Evolutionary conservation across 2,113 vertebrate genomes (phyloP).

Genomic region (Crocuta crocuta): DNA sequence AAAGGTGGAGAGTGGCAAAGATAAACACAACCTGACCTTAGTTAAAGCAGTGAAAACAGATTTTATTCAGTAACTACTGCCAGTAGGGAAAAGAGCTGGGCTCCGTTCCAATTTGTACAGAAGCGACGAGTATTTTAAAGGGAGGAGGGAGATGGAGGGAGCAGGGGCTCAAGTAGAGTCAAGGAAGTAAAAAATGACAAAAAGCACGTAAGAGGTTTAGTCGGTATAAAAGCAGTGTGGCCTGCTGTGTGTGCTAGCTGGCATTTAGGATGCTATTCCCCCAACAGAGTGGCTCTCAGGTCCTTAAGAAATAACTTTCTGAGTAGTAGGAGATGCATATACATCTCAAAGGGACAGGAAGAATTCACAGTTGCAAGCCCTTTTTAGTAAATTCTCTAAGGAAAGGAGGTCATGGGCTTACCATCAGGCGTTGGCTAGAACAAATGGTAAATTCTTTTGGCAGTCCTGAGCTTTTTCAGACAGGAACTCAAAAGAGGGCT

Average conservation of each 20-base stretch:
- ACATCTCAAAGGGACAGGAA: not conserved
- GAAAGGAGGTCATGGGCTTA: not conserved
- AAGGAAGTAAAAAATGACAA: not conserved
- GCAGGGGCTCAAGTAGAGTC: not conserved
- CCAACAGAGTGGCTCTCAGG: not conserved
- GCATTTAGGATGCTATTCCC: not conserved
- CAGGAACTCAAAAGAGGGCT: not conserved
- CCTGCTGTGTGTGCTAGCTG: not conserved
- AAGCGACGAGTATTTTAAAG: not conserved
- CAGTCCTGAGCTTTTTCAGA: not conserved
- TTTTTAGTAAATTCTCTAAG: not conserved
- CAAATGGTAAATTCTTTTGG: constrained; percentile 8
- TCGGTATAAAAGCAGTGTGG: not conserved
- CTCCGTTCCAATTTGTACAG: not conserved
- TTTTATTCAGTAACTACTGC: not conserved
- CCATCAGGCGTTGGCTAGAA: not conserved
- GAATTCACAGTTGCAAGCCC: not conserved
- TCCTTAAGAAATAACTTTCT: not conserved
- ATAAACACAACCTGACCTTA: not conserved
- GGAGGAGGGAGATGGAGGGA: not conserved
- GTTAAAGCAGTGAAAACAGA: not conserved
- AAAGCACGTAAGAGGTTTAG: not conserved
- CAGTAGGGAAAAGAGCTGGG: not conserved
- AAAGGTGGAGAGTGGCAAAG: not conserved
- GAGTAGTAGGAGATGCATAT: not conserved